Conservation (phyloP, 2,888 invertebrate species). For the Petrolisthes cinctipes region DNA sequence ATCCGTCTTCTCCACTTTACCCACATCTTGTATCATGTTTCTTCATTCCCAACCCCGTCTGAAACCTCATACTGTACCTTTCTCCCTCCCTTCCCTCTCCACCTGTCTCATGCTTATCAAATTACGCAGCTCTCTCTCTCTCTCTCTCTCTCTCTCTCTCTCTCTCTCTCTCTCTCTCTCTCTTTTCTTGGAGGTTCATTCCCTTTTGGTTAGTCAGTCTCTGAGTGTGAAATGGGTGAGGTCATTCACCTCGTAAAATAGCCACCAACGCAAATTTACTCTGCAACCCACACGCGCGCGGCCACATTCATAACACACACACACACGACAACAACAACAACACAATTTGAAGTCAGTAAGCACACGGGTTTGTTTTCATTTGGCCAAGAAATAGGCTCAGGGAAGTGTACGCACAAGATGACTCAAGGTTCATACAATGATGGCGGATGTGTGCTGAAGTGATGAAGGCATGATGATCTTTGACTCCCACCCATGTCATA, state of each 20-base stretch:
- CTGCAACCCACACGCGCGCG: background rate
- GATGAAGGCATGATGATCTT: too few relatives aligned
- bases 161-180: conserved; percentile 32
- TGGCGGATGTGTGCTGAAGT: too few relatives aligned
- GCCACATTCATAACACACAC: background rate
- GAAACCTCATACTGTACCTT: background rate
- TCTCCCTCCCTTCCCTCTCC: background rate
- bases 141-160: conserved; percentile 42
- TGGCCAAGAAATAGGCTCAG: too few relatives aligned
- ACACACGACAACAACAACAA: background rate
- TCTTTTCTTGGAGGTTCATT: background rate
- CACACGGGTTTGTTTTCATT: too few relatives aligned
- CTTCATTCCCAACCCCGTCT: background rate
- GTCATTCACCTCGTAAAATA: background rate
- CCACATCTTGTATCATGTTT: background rate
- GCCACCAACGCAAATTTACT: background rate
- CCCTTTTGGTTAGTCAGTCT: background rate
- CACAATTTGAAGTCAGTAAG: too few relatives aligned
- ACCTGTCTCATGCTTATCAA: background rate
- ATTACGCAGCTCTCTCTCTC: background rate
- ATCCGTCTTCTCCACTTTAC: background rate
- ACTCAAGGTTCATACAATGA: too few relatives aligned
- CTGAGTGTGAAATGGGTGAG: background rate
- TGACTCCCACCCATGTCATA: too few relatives aligned
- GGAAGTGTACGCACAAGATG: too few relatives aligned